Base-by-base conservation (phyloP, 2,888 invertebrate species). In the Salpingus planirostris region DNA sequence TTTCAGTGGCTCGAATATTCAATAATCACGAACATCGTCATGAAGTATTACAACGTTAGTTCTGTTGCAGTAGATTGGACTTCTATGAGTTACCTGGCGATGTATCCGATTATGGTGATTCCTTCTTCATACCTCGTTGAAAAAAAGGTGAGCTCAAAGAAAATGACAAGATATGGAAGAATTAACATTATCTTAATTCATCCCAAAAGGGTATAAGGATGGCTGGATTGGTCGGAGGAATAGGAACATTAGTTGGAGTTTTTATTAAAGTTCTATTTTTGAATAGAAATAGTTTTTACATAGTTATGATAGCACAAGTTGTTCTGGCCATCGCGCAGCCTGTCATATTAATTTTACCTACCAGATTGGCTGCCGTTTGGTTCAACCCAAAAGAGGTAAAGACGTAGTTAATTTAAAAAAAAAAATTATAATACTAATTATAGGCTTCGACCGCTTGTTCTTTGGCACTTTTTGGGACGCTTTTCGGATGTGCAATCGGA, bases 1-100 rank as follows among this genome's bases (percentile, higher is more conserved):
- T 80, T 89, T 71, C 95, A 96, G 64, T 96, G 95, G 95, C 85
- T 92, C 49, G 87, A 95, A 67, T 89, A 90, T 70, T 84, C 87
- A 56, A 92, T 93, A 57, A 90, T 95, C 43, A 78, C 82, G 47
- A 84, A 91, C 59, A 76, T 89, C 36, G 73, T 93, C 27, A 72
- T 68, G 54, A 76, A 76, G 52, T 85, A 85, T 65, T 88, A 88
- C 59, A 70, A 69, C 21, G 78, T 87, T 13, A 68, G 70, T 47
- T 74, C 74, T 46, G 73, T 75, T 49, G 73, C 75, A 47, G 86
- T 97, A 31, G 86, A 96, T 64, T 93, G 92, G 93, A 88, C 95
- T 12, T 91, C 93, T 24, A 88, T 97, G 84, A 77, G 96, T 55
- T 96, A 83, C 68, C 96, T 96, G 95, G 75, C 91, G 41, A 76